A percentile compares a stretch with the other conserved stretches of the same genome.
phyloP scores from a whole-genome alignment of 2,797 vertebrate species.

The Enteromius anoplus region DNA sequence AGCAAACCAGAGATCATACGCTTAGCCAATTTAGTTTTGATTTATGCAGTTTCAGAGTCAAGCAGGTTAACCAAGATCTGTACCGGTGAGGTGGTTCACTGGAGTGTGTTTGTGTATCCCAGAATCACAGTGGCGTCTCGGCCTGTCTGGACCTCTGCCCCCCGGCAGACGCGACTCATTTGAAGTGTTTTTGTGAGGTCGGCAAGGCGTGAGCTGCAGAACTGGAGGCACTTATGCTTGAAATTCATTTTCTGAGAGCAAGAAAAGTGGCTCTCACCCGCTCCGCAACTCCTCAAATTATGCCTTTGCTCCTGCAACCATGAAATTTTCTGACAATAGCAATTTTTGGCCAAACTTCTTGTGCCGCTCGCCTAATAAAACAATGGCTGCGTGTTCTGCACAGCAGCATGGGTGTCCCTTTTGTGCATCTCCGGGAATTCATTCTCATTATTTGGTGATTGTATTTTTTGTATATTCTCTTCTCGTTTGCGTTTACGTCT shows the following conservation, averaged over 20 bases:
- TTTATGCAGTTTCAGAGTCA: conserved; percentile 4
- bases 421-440: background rate
- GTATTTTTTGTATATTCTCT: background rate
- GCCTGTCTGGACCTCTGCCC: background rate
- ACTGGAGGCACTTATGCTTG: conserved; percentile 54
- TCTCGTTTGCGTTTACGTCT: background rate
- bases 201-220: conserved; percentile 30
- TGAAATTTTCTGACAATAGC: conserved; percentile 57
- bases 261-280: background rate
- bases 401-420: background rate
- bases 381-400: conserved; percentile 16
- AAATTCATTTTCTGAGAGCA: conserved; percentile 57
- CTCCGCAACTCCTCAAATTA: conserved; percentile 33
- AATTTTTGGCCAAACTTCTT: conserved; percentile 37
- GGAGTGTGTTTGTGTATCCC: conserved; percentile 11
- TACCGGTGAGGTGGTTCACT: background rate
- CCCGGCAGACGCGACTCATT: conserved; percentile 23
- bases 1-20: background rate
- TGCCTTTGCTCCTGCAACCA: conserved; percentile 50
- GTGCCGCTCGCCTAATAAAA: conserved; percentile 46
- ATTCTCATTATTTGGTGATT: background rate
- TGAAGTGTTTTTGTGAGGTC: conserved; percentile 49
- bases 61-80: background rate
- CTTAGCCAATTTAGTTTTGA: background rate
- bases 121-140: background rate